phyloP scores from a whole-genome alignment of 2,113 vertebrate species.

The Lagopus muta region DNA sequence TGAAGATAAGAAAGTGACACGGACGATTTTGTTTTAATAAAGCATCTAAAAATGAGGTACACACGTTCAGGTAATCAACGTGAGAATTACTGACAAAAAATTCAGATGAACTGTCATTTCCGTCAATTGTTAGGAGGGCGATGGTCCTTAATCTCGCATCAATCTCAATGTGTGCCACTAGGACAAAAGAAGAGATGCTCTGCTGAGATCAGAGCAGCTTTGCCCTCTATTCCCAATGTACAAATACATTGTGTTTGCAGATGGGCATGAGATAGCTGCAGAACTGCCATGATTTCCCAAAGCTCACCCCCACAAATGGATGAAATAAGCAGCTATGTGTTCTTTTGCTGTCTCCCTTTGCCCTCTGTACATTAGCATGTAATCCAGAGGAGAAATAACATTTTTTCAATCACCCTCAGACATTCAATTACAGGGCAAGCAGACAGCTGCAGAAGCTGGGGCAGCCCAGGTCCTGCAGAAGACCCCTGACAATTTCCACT shows the following conservation, averaged over 20 bases:
- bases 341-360: conserved; percentile 85
- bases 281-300: conserved; percentile 91
- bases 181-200: conserved; percentile 92
- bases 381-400: conserved; percentile 91
- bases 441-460: conserved; percentile 85
- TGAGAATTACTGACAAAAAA: conserved; percentile 85
- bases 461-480: conserved; percentile 77
- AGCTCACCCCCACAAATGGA: conserved; percentile 86
- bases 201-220: conserved; percentile 85
- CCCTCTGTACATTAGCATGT: conserved; percentile 91
- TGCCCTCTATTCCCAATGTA: conserved; percentile 86
- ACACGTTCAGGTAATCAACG: conserved; percentile 81
- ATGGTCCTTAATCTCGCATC: conserved; percentile 95
- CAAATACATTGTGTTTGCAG: conserved; percentile 92
- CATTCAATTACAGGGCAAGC: conserved; percentile 92
- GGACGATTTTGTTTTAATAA: conserved; percentile 80
- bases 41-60: conserved; percentile 80
- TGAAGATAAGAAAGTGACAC: conserved; percentile 65
- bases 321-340: conserved; percentile 90
- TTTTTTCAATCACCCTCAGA: conserved; percentile 89
- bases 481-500: conserved; percentile 86
- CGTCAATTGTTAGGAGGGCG: conserved; percentile 86
- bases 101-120: conserved; percentile 88
- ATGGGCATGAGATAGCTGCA: conserved; percentile 85
- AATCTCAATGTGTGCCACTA: conserved; percentile 98